These are phyloP conservation scores for Automeris io DNA, from an alignment of 2,888 invertebrate species.

Conservation along the genomic window DNA sequence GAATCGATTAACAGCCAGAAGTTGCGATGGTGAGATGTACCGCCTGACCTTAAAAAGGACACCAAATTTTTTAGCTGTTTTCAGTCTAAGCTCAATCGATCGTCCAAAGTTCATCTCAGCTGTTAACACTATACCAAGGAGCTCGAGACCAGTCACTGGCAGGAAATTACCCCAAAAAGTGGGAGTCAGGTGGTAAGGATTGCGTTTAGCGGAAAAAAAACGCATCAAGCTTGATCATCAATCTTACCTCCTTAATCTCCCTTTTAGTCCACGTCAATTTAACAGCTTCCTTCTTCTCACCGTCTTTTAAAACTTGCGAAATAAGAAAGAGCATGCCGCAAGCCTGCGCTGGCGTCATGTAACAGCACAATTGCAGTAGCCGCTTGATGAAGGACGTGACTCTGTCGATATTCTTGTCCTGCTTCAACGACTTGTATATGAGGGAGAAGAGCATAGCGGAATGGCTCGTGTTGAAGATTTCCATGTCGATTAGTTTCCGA, in stretches of 20 bases:
- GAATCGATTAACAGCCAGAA: too few relatives aligned
- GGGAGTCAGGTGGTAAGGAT: conserved; percentile 2
- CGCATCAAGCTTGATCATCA: too few relatives aligned
- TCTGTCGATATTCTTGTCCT: conserved; percentile 83
- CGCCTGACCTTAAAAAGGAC: too few relatives aligned
- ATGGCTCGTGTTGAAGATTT: conserved; percentile 80
- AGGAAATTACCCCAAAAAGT: too few relatives aligned
- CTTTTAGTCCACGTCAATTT: conserved; percentile 45
- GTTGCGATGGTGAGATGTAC: too few relatives aligned
- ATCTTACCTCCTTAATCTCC: conserved; percentile 48
- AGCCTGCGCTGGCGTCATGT: conserved; percentile 85
- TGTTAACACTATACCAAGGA: too few relatives aligned
- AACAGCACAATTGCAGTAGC: conserved; percentile 77
- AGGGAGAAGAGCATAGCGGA: conserved; percentile 91
- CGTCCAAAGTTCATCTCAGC: too few relatives aligned
- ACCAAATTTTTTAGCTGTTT: too few relatives aligned
- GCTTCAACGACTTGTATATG: conserved; percentile 88
- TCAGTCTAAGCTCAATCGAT: too few relatives aligned
- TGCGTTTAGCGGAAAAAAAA: too few relatives aligned
- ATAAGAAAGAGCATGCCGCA: conserved; percentile 90
- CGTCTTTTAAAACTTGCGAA: conserved; percentile 77
- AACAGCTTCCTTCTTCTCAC: conserved; percentile 47
- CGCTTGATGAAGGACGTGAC: conserved; percentile 90
- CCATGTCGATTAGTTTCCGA: conserved; percentile 87
- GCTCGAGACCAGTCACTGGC: too few relatives aligned